Conservation (phyloP, 2,113 vertebrate genomes). For the Chiloscyllium plagiosum region DNA sequence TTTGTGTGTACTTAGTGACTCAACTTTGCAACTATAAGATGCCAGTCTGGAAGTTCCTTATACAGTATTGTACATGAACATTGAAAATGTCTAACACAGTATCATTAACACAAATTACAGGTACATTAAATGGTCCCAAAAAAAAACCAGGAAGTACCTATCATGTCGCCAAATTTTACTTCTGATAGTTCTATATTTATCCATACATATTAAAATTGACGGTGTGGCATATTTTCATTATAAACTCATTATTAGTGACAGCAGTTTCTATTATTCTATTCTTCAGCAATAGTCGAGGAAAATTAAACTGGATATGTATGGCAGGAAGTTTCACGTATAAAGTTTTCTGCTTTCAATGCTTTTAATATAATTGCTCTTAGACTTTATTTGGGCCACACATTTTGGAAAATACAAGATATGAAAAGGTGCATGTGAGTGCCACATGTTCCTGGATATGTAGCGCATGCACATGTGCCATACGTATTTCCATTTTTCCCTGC, state of each 20-base stretch:
- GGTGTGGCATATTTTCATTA: neutral
- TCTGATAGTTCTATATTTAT: neutral
- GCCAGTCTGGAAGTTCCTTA: neutral
- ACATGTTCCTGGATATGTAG: neutral
- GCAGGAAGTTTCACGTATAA: neutral
- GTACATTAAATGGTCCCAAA: neutral
- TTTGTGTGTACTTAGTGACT: neutral
- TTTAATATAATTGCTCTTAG: neutral
- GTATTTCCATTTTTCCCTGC: neutral
- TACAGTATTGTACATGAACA: neutral
- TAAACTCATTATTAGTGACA: neutral
- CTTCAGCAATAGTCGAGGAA: neutral
- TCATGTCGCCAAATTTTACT: neutral
- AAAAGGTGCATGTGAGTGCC: neutral
- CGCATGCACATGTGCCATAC: neutral
- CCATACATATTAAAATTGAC: neutral
- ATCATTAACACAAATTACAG: neutral
- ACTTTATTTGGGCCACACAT: neutral
- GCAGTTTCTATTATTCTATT: neutral
- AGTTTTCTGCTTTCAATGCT: neutral
- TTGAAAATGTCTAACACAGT: neutral
- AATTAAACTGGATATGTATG: neutral
- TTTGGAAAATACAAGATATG: neutral
- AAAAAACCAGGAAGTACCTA: neutral
- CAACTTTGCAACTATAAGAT: neutral